Evolutionary conservation across 2,797 vertebrate genomes (phyloP), one percentile per base, ranked within the genome.

Genomic region (Lepilemur ruficaudatus): DNA sequence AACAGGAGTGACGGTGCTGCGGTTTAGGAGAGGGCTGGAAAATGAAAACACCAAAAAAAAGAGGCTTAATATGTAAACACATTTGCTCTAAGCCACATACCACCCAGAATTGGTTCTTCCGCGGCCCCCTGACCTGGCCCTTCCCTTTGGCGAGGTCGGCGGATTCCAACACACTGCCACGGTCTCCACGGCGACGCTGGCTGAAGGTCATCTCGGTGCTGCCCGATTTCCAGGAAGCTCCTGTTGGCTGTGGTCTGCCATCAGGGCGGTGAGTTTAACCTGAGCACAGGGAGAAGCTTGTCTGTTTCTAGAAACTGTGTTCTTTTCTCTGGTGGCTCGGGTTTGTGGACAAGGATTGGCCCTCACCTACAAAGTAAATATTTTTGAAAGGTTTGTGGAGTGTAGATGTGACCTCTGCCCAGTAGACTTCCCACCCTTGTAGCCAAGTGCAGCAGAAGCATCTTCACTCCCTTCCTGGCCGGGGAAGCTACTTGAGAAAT

Each of bases 161-260:
- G 35, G 75, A 84, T 96, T 96, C 65, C 93, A 96, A 93, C 52
- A 97, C 95, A 96, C 28, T 30, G 30, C 73, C 78, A 78, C n/a
- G 0, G 79, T 97, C 88, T 97, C 95, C 89, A 94, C 13, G 95
- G 83, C 95, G 93, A 94, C 97, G 20, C 25, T 4, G 57, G 41
- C 65, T 93, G 48, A 43, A 92, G 96, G 97, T 97, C 97, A 93
- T 14, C 46, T 50, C 52, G 35, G 89, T 55, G 57, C 89, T 67
- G 75, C 91, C 80, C 65, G 15, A 38, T 93, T 97, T 97, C 93
- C 94, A 97, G 96, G 95, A 97, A 98, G 81, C 57, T 59, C 72
- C 59, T 63, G 43, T 50, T 94, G 65, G 72, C 5, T 83, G 96
- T 59, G 91, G 67, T 73, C 93, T 92, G 89, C 79, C 73, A 20